Evolutionary conservation across 2,888 invertebrate species (phyloP).

Genomic region (Ophraella communa): DNA sequence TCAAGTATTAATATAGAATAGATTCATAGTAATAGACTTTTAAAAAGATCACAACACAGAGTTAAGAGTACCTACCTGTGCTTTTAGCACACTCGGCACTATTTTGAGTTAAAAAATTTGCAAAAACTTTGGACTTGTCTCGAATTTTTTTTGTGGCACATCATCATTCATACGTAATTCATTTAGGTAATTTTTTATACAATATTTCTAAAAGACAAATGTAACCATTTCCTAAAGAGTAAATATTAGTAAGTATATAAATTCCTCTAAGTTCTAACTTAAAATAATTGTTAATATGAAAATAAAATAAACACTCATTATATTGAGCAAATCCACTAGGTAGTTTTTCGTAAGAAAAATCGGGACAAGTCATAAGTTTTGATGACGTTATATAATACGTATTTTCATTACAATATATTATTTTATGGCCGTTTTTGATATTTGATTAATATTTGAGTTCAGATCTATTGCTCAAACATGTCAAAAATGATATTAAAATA

Average conservation of each 20-base stretch:
- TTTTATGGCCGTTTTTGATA: conserved; percentile 58
- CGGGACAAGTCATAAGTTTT: conserved; percentile 34
- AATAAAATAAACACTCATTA: conserved; percentile 35
- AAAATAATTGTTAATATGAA: conserved; percentile 33
- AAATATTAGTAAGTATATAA: conserved; percentile 26
- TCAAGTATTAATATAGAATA: conserved; percentile 59
- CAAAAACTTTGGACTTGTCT: conserved; percentile 40
- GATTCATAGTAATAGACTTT: conserved; percentile 63
- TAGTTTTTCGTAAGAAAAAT: conserved; percentile 33
- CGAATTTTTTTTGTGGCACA: conserved; percentile 46
- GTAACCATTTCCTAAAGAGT: conserved; percentile 31
- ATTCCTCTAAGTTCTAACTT: conserved; percentile 23
- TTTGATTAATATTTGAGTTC: conserved; percentile 57
- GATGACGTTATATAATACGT: conserved; percentile 45
- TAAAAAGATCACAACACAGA: conserved; percentile 63
- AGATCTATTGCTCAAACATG: conserved; percentile 59
- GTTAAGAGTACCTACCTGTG: conserved; percentile 54
- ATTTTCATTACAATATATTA: conserved; percentile 52
- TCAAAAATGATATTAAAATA: conserved; percentile 34
- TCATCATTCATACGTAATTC: conserved; percentile 35
- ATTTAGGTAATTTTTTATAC: conserved; percentile 29
- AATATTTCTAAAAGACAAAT: conserved; percentile 32
- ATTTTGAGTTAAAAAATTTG: conserved; percentile 47
- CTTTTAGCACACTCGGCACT: conserved; percentile 44
- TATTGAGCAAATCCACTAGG: conserved; percentile 39